Conservation (phyloP, 2,888 invertebrate genomes). For the Thelaira solivaga region DNA sequence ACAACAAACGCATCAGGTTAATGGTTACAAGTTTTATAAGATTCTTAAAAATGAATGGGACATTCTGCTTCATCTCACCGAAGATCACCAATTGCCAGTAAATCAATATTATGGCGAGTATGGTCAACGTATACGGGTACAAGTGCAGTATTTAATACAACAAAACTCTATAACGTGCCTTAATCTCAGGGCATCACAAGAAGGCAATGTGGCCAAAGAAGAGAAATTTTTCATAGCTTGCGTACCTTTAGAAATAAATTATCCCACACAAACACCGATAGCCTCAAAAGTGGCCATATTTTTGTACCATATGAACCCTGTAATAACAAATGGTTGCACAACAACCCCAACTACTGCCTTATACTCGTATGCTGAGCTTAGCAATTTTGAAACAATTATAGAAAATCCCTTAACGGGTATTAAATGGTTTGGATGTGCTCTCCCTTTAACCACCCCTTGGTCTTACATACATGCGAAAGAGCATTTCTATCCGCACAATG, state of each 20-base stretch:
- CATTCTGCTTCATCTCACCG: conserved; percentile 70
- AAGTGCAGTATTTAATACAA: not conserved
- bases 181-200: conserved; percentile 20
- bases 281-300: conserved; percentile 69
- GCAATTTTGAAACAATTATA: conserved; percentile 71
- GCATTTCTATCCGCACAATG: conserved; percentile 67
- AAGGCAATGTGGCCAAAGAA: not conserved
- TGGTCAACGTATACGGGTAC: conserved; percentile 60
- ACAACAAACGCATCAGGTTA: conserved; percentile 6
- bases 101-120: conserved; percentile 71
- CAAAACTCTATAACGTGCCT: conserved; percentile 65
- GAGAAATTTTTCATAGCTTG: conserved; percentile 71
- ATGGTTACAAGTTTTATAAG: conserved; percentile 32
- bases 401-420: conserved; percentile 70
- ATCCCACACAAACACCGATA: not conserved
- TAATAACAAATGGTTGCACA: not conserved
- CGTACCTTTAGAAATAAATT: conserved; percentile 61
- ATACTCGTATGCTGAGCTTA: conserved; percentile 58
- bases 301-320: conserved; percentile 70
- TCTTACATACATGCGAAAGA: conserved; percentile 67
- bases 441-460: conserved; percentile 71
- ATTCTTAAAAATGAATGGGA: conserved; percentile 68
- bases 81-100: conserved; percentile 70
- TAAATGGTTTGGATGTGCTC: conserved; percentile 73
- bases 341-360: not conserved